Evolutionary conservation across 1,140 invertebrate species (phyloP).

Genomic region (Bombyx mori): ASM3026992v2 NC_085115.1:8041501-8042000

Average conservation of each 20-base stretch:
- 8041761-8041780: slow-evolving; percentile 88
- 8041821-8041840: slow-evolving; percentile 95
- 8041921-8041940: slow-evolving; percentile 48
- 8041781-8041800: slow-evolving; percentile 87
- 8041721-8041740: slow-evolving; percentile 75
- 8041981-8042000: too few species aligned
- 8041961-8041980: too few species aligned
- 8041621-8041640: too few species aligned
- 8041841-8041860: slow-evolving; percentile 86
- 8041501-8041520: too few species aligned
- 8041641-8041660: too few species aligned
- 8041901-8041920: slow-evolving; percentile 50
- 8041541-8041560: too few species aligned
- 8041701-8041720: slow-evolving; percentile 44
- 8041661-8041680: too few species aligned
- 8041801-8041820: slow-evolving; percentile 80
- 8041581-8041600: too few species aligned
- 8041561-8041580: too few species aligned
- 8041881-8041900: slow-evolving; percentile 79
- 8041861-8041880: slow-evolving; percentile 80
- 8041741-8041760: slow-evolving; percentile 87
- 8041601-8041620: too few species aligned
- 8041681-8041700: too few species aligned
- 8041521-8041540: too few species aligned
- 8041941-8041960: slow-evolving; percentile 44